Percentiles rank a stretch among this genome's conserved stretches.
phyloP scores from a whole-genome alignment of 23 tunicate genomes.

The Trididemnum miniatum region DNA sequence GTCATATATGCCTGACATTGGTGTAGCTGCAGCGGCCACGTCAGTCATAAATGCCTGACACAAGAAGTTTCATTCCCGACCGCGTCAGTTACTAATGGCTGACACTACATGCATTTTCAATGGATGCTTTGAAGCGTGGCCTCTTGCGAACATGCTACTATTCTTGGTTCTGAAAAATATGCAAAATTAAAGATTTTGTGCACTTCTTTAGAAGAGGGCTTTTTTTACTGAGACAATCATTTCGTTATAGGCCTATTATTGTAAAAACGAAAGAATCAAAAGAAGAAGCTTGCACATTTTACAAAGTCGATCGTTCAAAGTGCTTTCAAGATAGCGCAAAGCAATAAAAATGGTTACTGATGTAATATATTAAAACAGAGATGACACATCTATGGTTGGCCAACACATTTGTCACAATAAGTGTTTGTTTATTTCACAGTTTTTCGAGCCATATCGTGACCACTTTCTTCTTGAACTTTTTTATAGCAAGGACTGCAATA shows the following conservation, averaged over 20 bases:
- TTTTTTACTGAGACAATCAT: constrained; percentile 23
- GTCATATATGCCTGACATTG: constrained; percentile 22
- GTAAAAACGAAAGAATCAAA: constrained; percentile 18
- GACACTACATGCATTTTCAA: constrained; percentile 26
- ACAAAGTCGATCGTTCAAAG: constrained; percentile 9
- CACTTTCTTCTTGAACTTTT: constrained; percentile 7
- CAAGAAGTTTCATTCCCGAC: constrained; percentile 17
- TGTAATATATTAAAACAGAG: constrained; percentile 21
- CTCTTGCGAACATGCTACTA: constrained; percentile 27
- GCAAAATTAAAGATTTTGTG: constrained; percentile 1
- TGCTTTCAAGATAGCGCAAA: constrained; percentile 25
- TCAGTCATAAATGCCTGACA: constrained; percentile 36
- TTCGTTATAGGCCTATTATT: constrained; percentile 6
- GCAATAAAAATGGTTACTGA: constrained; percentile 25
- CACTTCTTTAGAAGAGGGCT: not conserved
- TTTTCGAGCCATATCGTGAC: constrained; percentile 27
- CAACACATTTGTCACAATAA: constrained; percentile 24
- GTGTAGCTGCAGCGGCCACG: constrained; percentile 29
- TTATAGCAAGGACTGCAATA: constrained; percentile 17
- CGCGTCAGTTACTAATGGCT: constrained; percentile 18
- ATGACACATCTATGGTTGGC: constrained; percentile 27
- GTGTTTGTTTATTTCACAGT: constrained; percentile 18
- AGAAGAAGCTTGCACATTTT: not conserved
- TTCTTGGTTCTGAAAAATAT: constrained; percentile 29
- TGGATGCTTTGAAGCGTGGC: constrained; percentile 31